Base-by-base conservation (phyloP, 2,113 vertebrate genomes). In the Numida meleagris region DNA sequence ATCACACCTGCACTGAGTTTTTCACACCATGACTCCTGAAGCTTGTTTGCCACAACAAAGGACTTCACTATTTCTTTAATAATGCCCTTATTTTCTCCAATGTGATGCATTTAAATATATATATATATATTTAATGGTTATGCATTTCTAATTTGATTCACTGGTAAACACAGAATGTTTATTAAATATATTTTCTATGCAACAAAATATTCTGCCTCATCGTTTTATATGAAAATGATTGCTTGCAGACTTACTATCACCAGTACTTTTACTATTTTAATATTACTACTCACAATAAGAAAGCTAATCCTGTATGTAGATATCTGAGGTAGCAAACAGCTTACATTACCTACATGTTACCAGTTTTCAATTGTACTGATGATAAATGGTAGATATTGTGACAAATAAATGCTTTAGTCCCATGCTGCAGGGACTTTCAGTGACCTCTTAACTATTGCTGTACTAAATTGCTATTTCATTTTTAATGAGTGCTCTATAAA, bases 401-500 rank as follows among this genome's bases (percentile, higher is more conserved):
- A 81, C 55, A 91, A 91, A 80, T 66, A 66, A 80, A 50, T 40
- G 18, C 14, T 87, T 93, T 74, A 88, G 50, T 82, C 19, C 29
- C 50, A 63, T 58, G 55, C 50, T 88, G 25, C 82, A 77, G 55
- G 38, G 73, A 93, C 72, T 91, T 82, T 74, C 67, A 66, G 0
- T 91, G 85, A 88, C 88, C 50, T 93, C 75, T 94, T 89, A 93
- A 80, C 55, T 93, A 70, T 45, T 76, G 73, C 42, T 87, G 29
- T 48, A 48, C 31, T 57, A 88, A 87, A 79, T 73, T 84, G 31
- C 50, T 82, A n/a, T 68, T 94, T 86, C 36, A 85, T 88, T 96
- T 95, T 95, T 96, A 96, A 96, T 93, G 78, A 87, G 33, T 5
- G 2, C 75, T 95, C 92, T 94, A 91, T 89, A 90, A 82, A 66